Base-by-base conservation (phyloP, 2,888 invertebrate genomes). In the Gandaritis pyraliata region DNA sequence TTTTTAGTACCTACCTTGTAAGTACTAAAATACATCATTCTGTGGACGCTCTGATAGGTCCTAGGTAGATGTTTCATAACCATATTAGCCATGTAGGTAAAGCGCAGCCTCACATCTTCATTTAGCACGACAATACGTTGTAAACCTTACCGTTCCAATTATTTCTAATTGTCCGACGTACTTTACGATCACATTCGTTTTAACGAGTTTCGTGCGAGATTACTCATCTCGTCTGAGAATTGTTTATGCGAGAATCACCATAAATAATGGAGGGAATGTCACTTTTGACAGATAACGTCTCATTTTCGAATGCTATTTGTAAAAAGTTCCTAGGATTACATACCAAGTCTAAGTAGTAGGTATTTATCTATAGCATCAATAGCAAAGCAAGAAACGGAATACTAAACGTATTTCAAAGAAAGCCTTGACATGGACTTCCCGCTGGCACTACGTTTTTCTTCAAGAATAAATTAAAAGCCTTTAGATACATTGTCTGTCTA, bases 81-180 rank as follows among this genome's bases (percentile, higher is more conserved):
- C 13, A 15, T 8, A 15, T 41, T 13, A 15, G 7, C 15, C 8
- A 41, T 13, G 45, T 45, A 15, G 6, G 48, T 55, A 16, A 10
- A 47, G 38, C 49, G 36, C 41, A 16, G 53, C 51, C 30, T 55
- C 58, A 80, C 77, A 70, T 82, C 83, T 83, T 82, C 77, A 84
- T 85, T 78, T 72, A 50, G 39, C 45, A 55, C 70, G 76, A 87
- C 87, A 88, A 87, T 86, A 64, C 73, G 66, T 70, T 72, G 79
- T 85, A 78, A 85, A 76, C 64, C 67, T 62, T 59, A 69, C 73
- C 63, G 65, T 65, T 52, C 56, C 72, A 66, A 68, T 86, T 84
- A 87, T 84, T 81, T 75, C 83, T 85, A 83, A 88, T 89, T 88
- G 86, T 87, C 78, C 58, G 54, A 38, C 13, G 33, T 62, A 62